Conservation (phyloP, 2,113 vertebrate species). For the Apodemus speciosus region DNA sequence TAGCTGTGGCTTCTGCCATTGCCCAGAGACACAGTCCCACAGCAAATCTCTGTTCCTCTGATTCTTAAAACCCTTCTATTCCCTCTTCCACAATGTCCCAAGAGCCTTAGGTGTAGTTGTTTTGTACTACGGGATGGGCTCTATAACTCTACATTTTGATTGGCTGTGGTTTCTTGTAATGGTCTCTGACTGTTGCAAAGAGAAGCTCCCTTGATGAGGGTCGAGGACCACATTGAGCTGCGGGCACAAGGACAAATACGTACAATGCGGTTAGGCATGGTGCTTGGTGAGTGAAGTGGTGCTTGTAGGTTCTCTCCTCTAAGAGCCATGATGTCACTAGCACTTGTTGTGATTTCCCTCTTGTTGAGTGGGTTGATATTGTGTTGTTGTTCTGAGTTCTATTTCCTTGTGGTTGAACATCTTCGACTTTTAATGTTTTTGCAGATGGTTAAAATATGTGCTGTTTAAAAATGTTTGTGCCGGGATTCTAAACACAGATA, state of each 20-base stretch:
- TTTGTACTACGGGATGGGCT: not conserved
- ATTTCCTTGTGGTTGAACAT: not conserved
- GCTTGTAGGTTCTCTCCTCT: no score
- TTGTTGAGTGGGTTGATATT: not conserved
- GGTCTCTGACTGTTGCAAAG: not conserved
- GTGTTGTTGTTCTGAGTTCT: not conserved
- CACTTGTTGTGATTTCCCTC: not conserved
- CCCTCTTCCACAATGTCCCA: not conserved
- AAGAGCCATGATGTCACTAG: not conserved
- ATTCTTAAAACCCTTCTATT: not conserved
- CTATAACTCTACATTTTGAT: not conserved
- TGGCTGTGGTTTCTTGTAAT: not conserved
- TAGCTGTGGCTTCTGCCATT: not conserved
- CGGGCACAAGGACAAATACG: not conserved
- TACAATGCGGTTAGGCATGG: not conserved
- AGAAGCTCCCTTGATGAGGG: not conserved
- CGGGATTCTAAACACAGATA: not conserved
- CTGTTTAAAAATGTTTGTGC: not conserved
- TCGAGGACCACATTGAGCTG: not conserved
- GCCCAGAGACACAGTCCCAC: not conserved
- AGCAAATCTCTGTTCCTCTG: not conserved
- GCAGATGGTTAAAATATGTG: not conserved
- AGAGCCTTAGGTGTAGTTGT: not conserved
- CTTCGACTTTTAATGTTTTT: not conserved
- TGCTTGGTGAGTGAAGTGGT: no score